Conservation (phyloP, 2,888 invertebrate species). For the Clunio marinus region DNA sequence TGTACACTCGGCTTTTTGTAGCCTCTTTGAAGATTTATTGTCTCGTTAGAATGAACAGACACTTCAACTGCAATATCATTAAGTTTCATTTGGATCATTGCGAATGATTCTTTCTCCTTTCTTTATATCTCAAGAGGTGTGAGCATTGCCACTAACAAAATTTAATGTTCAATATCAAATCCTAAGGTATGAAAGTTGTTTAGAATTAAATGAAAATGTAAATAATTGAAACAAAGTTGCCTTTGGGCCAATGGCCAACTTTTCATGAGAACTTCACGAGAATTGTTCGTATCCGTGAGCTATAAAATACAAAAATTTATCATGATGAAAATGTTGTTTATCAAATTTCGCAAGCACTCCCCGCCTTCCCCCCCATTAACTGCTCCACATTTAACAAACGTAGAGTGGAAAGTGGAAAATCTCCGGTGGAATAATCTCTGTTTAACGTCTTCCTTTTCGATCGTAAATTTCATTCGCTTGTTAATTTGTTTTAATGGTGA, state of each 20-base stretch:
- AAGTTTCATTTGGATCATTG: slow-evolving; percentile 31
- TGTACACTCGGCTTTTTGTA: neutral
- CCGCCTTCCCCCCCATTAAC: too few species aligned
- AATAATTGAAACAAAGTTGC: too few species aligned
- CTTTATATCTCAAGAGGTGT: too few species aligned
- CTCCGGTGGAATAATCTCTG: neutral
- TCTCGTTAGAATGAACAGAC: slow-evolving; percentile 9
- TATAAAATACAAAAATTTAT: neutral
- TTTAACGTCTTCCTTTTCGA: neutral
- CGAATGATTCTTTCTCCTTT: neutral
- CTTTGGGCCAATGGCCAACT: too few species aligned
- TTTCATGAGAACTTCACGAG: too few species aligned
- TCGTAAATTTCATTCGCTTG: slow-evolving; percentile 6
- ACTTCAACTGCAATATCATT: slow-evolving; percentile 3
- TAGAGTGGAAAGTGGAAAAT: too few species aligned
- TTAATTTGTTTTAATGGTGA: slow-evolving; percentile 12
- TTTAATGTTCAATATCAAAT: too few species aligned
- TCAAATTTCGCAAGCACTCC: slow-evolving; percentile 2
- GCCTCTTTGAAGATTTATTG: slow-evolving; percentile 22
- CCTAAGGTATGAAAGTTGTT: too few species aligned
- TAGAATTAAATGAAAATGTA: too few species aligned
- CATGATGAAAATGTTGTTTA: slow-evolving; percentile 23
- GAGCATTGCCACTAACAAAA: too few species aligned
- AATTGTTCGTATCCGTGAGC: neutral
- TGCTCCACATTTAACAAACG: too few species aligned